Evolutionary conservation across 2,113 vertebrate species (phyloP).

Genomic region (Datnioides undecimradiatus): DNA sequence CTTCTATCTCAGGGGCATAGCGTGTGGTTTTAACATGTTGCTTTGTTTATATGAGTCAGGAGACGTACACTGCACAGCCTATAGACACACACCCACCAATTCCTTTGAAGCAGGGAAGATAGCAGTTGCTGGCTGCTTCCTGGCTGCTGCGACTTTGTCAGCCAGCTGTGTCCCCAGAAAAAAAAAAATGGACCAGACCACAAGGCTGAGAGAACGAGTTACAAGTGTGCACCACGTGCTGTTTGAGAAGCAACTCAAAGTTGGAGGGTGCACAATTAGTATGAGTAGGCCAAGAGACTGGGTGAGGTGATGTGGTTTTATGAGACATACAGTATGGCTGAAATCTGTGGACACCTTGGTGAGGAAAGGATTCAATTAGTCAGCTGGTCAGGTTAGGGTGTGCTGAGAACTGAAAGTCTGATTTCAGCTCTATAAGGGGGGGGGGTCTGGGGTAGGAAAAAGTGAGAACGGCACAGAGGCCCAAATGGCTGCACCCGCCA

Average conservation of each 20-base stretch:
- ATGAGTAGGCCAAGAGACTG: neutral
- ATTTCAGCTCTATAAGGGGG: neutral
- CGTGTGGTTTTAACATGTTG: conserved; percentile 38
- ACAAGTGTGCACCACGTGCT: neutral
- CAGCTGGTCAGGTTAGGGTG: neutral
- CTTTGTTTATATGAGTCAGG: conserved; percentile 52
- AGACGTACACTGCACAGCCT: conserved; percentile 10
- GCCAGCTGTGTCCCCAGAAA: conserved; percentile 38
- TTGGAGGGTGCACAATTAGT: conserved; percentile 12
- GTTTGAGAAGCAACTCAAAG: neutral
- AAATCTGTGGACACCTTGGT: neutral
- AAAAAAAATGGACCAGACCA: conserved; percentile 24
- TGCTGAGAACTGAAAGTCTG: neutral
- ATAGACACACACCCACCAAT: conserved; percentile 29
- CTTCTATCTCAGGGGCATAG: conserved; percentile 43
- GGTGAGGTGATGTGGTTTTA: conserved; percentile 13
- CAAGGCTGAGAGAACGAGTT: conserved; percentile 34
- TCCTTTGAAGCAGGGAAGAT: conserved; percentile 37
- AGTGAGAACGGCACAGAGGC: neutral
- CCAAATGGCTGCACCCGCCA: neutral
- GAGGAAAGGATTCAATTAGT: neutral
- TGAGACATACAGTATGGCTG: no score
- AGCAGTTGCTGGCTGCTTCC: conserved; percentile 51
- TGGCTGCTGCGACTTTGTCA: conserved; percentile 39
- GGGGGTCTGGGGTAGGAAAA: neutral